Evolutionary conservation across 2,888 invertebrate genomes (phyloP), one percentile per base, ranked within the genome.

Genomic region (Agrochola lota): DNA sequence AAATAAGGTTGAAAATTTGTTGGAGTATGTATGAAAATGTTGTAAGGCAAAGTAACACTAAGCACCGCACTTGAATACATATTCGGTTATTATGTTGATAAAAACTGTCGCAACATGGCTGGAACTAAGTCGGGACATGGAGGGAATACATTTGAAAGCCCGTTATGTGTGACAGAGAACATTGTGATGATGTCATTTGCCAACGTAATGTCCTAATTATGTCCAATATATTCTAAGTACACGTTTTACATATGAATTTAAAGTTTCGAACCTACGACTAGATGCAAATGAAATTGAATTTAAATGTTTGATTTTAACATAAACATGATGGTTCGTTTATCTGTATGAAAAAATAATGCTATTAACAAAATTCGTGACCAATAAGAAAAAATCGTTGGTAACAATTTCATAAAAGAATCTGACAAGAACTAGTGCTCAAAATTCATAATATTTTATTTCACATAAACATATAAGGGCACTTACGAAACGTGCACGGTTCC

Each of bases 71-170:
- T 93, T 93, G 96, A 96, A 96, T 96, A 95, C 92, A 94, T 95
- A 96, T 95, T 94, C 92, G 91, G 92, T 92, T 94, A 94, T 95
- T 95, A 96, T 94, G 93, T 91, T 94, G 94, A 95, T 95, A 94
- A 94, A 94, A 94, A 94, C 89, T 93, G 93, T 93, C 91, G 91
- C 92, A 93, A 91, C 91, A 92, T 90, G 90, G 90, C 92, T 92
- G 91, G 90, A 92, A 90, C 89, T 91, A 89, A 92, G 88, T 89
- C 88, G 90, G 88, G 84, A 87, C 91, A 93, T 90, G 91, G 88
- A 80, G 85, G 82, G 91, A 92, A 92, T 93, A 90, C 80, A 89
- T 87, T 83, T 85, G 35, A 75, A 85, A 87, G 87, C 84, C 84
- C 81, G 88, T 89, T 88, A 80, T 84, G 87, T 89, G 90, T 91